Evolutionary conservation across 2,797 vertebrate genomes (phyloP).

Genomic region (Onychomys torridus): DNA sequence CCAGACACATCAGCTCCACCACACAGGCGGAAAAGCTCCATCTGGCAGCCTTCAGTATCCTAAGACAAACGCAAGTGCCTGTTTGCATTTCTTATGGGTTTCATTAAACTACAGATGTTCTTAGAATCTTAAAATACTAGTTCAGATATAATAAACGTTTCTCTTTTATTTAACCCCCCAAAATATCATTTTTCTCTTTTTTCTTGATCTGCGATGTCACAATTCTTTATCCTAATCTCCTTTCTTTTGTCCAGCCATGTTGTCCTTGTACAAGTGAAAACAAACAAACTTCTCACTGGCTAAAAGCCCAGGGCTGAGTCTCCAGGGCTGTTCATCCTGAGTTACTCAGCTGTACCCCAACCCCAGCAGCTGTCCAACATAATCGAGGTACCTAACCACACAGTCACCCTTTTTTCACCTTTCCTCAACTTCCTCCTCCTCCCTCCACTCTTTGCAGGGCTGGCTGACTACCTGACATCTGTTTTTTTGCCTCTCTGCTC

Average conservation of each 20-base stretch:
- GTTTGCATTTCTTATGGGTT: neutral
- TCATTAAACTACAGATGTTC: neutral
- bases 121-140: neutral
- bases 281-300: neutral
- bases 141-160: neutral
- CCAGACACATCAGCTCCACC: neutral
- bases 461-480: neutral
- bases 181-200: neutral
- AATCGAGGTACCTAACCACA: neutral
- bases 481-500: neutral
- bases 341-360: neutral
- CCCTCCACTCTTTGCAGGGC: accelerated
- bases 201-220: neutral
- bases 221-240: neutral
- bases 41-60: neutral
- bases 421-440: neutral
- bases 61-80: neutral
- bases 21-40: neutral
- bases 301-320: neutral
- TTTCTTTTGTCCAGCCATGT: neutral
- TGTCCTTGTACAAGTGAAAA: conserved; percentile 40
- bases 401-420: neutral
- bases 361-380: no score
- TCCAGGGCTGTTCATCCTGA: neutral
- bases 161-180: neutral